Percentiles rank a stretch among this genome's conserved stretches.
These are phyloP conservation scores for Abscondita cerata DNA, from an alignment of 2,888 invertebrate genomes.

Conservation along the genomic window DNA sequence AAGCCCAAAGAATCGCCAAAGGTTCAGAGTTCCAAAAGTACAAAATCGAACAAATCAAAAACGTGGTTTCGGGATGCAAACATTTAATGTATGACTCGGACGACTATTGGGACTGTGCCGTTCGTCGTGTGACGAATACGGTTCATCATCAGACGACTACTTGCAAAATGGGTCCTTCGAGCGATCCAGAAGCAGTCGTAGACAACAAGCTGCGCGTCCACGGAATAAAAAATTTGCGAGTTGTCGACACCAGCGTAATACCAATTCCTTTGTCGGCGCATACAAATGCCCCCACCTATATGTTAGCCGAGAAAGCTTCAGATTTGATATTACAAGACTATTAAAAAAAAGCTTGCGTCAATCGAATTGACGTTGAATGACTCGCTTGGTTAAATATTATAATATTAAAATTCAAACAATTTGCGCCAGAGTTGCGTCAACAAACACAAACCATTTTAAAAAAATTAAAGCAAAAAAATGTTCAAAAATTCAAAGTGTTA, in stretches of 20 bases:
- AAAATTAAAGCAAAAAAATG: no score
- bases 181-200: constrained; percentile 64
- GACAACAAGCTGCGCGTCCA: constrained; percentile 62
- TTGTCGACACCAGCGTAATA: constrained; percentile 65
- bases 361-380: no score
- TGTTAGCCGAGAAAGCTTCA: constrained; percentile 66
- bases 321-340: constrained; percentile 61
- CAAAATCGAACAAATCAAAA: constrained; percentile 55
- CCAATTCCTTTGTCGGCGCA: constrained; percentile 63
- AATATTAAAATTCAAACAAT: no score
- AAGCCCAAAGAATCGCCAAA: constrained; percentile 60
- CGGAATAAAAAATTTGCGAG: constrained; percentile 61
- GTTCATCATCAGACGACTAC: constrained; percentile 64
- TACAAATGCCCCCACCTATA: constrained; percentile 61
- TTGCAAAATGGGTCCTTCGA: constrained; percentile 64
- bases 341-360: no score
- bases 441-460: no score
- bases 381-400: no score
- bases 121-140: constrained; percentile 58
- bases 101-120: constrained; percentile 63
- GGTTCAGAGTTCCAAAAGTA: constrained; percentile 60
- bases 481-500: no score
- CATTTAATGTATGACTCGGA: constrained; percentile 56
- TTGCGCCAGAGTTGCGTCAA: no score
- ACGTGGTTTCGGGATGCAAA: constrained; percentile 62